Evolutionary conservation across 2,797 vertebrate genomes (phyloP).

Genomic region (Brachyrhaphis roseni): DNA sequence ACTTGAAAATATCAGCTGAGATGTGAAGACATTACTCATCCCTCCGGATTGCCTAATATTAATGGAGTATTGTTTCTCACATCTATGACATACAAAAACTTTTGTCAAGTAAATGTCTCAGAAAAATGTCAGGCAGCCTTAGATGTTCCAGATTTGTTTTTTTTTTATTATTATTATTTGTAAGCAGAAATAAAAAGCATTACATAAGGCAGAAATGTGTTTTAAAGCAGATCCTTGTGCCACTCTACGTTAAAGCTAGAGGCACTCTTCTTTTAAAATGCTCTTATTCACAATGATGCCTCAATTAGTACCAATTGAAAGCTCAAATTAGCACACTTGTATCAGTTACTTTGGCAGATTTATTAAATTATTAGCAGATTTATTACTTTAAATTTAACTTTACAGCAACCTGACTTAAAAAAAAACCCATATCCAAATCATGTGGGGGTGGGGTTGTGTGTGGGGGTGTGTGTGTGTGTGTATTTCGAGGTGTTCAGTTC

Average conservation of each 20-base stretch:
- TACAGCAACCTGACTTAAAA: background rate
- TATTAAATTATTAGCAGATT: conserved; percentile 5
- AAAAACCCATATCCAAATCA: conserved; percentile 2
- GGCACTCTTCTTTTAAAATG: conserved; percentile 5
- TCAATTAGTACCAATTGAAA: conserved; percentile 44
- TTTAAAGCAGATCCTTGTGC: conserved; percentile 1
- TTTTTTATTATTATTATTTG: conserved; percentile 3
- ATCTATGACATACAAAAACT: conserved; percentile 15
- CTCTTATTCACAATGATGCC: conserved; percentile 31
- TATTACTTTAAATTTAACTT: background rate
- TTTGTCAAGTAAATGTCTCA: conserved; percentile 24
- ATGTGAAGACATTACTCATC: conserved; percentile 53
- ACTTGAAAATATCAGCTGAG: conserved; percentile 49
- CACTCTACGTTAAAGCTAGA: conserved; percentile 3
- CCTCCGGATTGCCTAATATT: conserved; percentile 21
- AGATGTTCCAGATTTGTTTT: background rate
- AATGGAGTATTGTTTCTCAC: conserved; percentile 34
- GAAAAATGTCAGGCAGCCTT: conserved; percentile 7
- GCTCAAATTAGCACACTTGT: conserved; percentile 32
- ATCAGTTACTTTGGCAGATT: conserved; percentile 9
- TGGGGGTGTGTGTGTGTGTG: background rate
- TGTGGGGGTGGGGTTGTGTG: background rate
- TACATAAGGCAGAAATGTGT: background rate
- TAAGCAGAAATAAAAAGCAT: background rate
- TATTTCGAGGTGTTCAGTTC: conserved; percentile 10